phyloP scores from a whole-genome alignment of 2,113 vertebrate genomes.

The Catharus minimus region DNA sequence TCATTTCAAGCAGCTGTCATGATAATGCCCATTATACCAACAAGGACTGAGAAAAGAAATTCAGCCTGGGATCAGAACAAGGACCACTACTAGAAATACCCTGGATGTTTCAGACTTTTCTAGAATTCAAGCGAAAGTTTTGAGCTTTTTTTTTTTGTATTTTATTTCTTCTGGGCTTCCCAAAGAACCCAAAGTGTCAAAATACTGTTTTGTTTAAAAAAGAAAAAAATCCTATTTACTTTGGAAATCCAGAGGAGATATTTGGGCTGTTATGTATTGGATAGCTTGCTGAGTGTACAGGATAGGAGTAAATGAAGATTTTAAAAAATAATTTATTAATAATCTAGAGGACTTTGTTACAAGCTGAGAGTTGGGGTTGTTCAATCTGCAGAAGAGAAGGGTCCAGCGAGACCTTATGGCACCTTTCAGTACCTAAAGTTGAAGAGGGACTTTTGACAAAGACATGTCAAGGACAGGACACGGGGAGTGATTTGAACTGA shows the following conservation, averaged over 20 bases:
- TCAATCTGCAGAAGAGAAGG: neutral
- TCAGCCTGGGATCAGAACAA: neutral
- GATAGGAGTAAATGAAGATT: neutral
- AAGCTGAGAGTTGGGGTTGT: neutral
- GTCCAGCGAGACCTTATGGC: rapidly evolving
- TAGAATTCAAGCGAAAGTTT: neutral
- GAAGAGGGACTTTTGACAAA: neutral
- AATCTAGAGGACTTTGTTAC: neutral
- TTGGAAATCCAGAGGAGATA: neutral
- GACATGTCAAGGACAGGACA: neutral
- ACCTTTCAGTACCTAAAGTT: neutral
- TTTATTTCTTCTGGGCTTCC: neutral
- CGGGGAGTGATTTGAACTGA: neutral
- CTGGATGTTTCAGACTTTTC: neutral
- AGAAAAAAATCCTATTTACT: neutral
- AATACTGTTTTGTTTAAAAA: neutral
- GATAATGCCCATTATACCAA: neutral
- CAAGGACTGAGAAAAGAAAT: neutral
- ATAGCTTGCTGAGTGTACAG: neutral
- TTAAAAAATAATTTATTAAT: neutral
- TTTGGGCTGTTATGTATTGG: neutral
- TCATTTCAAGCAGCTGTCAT: neutral
- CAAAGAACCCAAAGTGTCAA: neutral
- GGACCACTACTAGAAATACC: neutral
- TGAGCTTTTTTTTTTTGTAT: neutral